Percentiles rank a stretch among this genome's conserved stretches.
Evolutionary conservation across 2,113 vertebrate species (phyloP).

Genomic region (Eulemur macaco): DNA sequence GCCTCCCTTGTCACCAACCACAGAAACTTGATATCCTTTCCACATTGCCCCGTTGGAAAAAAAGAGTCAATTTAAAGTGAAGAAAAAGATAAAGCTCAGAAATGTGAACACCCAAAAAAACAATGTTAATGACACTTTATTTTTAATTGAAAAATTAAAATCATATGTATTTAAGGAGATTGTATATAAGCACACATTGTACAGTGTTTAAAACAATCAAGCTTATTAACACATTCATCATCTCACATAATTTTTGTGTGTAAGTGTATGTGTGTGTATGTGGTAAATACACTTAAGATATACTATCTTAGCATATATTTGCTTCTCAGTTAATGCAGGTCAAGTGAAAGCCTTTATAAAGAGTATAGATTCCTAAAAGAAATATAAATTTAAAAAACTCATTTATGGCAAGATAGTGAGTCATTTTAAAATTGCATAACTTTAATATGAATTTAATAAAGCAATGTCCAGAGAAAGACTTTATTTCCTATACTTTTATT

Average conservation of each 20-base stretch:
- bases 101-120: background rate
- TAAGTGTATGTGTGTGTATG: background rate
- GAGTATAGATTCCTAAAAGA: background rate
- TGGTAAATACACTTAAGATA: background rate
- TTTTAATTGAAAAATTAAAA: background rate
- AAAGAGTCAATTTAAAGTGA: background rate
- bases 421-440: background rate
- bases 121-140: background rate
- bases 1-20: background rate
- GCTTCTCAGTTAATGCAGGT: background rate
- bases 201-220: background rate
- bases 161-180: background rate
- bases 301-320: background rate
- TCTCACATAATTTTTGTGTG: background rate
- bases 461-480: background rate
- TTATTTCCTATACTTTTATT: slow-evolving; percentile 30
- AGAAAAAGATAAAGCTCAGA: background rate
- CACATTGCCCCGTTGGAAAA: background rate
- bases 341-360: background rate
- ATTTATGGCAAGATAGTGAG: background rate
- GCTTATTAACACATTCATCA: background rate
- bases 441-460: slow-evolving; percentile 20
- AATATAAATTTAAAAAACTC: background rate
- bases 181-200: background rate
- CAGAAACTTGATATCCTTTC: background rate